Conservation (phyloP, 2,797 vertebrate genomes). For the Paguma larvata region DNA sequence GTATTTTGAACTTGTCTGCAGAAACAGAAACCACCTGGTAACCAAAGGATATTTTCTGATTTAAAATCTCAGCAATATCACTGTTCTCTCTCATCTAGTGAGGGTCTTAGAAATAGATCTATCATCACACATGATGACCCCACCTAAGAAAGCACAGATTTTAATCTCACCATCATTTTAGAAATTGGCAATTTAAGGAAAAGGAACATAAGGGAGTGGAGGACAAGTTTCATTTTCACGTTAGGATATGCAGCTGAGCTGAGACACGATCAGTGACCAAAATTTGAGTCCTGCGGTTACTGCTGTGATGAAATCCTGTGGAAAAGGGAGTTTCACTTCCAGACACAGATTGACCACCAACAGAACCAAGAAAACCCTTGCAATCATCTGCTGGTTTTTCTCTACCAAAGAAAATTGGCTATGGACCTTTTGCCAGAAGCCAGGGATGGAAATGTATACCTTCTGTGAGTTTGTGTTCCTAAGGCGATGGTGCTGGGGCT, state of each 20-base stretch:
- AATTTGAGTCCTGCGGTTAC: slow-evolving; percentile 53
- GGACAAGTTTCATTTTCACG: slow-evolving; percentile 64
- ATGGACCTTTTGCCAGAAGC: background rate
- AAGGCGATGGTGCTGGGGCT: background rate
- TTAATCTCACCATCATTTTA: slow-evolving; percentile 67
- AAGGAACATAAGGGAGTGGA: background rate
- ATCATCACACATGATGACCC: background rate
- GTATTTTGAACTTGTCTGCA: slow-evolving; percentile 19
- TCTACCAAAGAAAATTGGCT: slow-evolving; percentile 22
- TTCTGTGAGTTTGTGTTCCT: slow-evolving; percentile 23
- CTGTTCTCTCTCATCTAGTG: background rate
- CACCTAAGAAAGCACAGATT: slow-evolving; percentile 58
- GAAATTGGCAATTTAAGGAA: slow-evolving; percentile 53
- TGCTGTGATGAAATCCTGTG: slow-evolving; percentile 55
- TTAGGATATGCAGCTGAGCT: slow-evolving; percentile 59
- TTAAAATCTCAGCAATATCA: slow-evolving; percentile 12
- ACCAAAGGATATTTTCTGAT: slow-evolving; percentile 56
- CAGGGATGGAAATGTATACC: background rate
- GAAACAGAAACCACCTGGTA: slow-evolving; percentile 56
- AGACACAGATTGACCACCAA: slow-evolving; percentile 52
- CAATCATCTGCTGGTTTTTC: slow-evolving; percentile 41
- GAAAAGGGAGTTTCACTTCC: slow-evolving; percentile 68
- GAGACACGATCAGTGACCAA: background rate
- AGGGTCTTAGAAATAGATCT: slow-evolving; percentile 54
- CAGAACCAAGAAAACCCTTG: slow-evolving; percentile 47